Base-by-base conservation (phyloP, 2,113 vertebrate genomes). In the Vulpes vulpes region DNA sequence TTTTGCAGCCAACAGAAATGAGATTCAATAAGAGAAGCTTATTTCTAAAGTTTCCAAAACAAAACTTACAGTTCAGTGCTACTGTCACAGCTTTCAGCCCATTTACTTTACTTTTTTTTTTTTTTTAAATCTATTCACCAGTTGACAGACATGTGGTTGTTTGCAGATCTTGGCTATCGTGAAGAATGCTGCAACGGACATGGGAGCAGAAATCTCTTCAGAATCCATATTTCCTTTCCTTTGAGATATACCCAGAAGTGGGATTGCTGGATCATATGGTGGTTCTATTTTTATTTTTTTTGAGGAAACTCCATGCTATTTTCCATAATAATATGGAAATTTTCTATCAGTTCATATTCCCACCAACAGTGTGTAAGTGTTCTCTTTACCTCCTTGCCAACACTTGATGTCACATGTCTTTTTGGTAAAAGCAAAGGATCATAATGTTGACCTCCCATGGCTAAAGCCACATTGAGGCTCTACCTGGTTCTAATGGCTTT, bases 41-140 rank as follows among this genome's bases (percentile, higher is more conserved):
- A 53, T 53, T 92, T 60, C 67, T 78, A 69, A 79, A 95, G 62
- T 79, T 89, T 93, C 49, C 55, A 79, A 35, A 57, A 74, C 57
- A 82, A 81, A 82, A 84, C 32, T 15, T 59, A 8, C 10, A 89
- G 71, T 55, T 79, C 22, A 74, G 11, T 32, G 81, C 12, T 86
- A 32, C 30, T 27, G 9, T 86, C 15, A 27, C 20, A 49, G 49
- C 27, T 76, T 90, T 90, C 49, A 8, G 27, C 57, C 27, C 59
- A 22, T 49, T 65, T 27, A 43, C 43, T 51, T 94, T 10, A n/a
- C 5, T 53, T 94, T 65, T 55, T 14, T 5, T 83, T 43, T 19
- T 43, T 43, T 43, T 43, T 43, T 43, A 6, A 43, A 30, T 69
- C 76, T 23, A 11, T 65, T 76, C 88, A 43, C 82, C n/a, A 11